Base-by-base conservation (phyloP, 1,140 invertebrate species). In the Drosophila truncata region DNA sequence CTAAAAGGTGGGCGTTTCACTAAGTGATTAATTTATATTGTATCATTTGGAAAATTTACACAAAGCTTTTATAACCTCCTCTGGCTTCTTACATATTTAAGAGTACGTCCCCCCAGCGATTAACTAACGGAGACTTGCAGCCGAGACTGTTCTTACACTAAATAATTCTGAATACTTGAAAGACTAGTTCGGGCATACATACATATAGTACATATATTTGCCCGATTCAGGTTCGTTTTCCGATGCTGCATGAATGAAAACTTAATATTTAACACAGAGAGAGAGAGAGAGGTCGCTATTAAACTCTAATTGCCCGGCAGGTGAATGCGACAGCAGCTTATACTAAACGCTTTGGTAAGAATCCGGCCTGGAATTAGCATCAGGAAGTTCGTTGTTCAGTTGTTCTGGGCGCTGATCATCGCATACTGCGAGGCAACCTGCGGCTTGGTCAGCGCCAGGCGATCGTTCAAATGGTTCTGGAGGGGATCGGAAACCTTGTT, bases 291-390 rank as follows among this genome's bases (percentile, higher is more conserved):
- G 25, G n/a, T 50, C 16, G 16, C 35, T 52, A 54, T 78, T 60
- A 79, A 25, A 23, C 23, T 63, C 37, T 62, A 80, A 62, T 74
- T 66, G 57, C 49, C 39, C 44, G 39, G 44, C 50, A 63, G 49
- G 70, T 50, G 18, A 60, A 60, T 25, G 54, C 67, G 71, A 64
- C 58, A 37, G 64, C 62, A 77, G 62, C 54, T 82, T 75, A 71
- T 75, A 74, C 74, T 78, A 57, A 61, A 78, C 73, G 67, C 73
- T 82, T 82, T 82, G 80, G 70, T 78, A 59, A 52, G 37, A 65
- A 66, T 59, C 18, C 42, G 46, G 33, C 65, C 31, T 54, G 52
- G 20, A 82, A 76, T 87, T 80, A 80, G 75, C 72, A 71, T 64
- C 62, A 72, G 69, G 49, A 69, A 85, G 63, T 42, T 50, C n/a